A percentile compares a stretch with the other conserved stretches of the same genome.
Conservation (phyloP, 2,888 invertebrate genomes). For the Pheosia gnoma region DNA sequence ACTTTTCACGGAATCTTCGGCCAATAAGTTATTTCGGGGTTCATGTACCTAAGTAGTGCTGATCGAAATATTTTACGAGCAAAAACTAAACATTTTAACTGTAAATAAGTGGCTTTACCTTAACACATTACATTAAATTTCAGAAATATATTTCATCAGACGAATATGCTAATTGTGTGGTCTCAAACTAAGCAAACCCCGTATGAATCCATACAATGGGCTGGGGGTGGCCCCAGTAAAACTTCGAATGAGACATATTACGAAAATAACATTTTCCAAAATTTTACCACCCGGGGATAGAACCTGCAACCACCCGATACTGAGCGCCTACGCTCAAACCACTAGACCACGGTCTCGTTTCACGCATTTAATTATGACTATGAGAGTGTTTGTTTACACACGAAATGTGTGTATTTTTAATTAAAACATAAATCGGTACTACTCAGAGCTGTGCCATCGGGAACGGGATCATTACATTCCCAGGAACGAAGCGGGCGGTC, state of each 20-base stretch:
- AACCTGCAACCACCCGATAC: no score
- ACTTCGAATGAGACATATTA: no score
- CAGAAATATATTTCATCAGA: no score
- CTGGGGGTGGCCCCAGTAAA: no score
- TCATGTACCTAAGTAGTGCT: conserved; percentile 44
- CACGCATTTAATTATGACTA: conserved; percentile 2
- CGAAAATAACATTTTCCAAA: no score
- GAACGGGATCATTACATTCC: conserved; percentile 56
- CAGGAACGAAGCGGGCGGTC: conserved; percentile 27
- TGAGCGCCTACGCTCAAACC: no score
- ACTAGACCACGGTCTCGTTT: no score
- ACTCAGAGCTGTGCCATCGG: conserved; percentile 35
- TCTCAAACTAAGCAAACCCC: no score
- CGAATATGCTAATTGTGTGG: no score
- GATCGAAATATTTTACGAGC: conserved; percentile 40
- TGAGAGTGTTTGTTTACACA: conserved; percentile 7
- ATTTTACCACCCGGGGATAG: no score
- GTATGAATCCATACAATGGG: no score
- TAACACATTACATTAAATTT: background rate
- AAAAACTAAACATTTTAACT: conserved; percentile 20
- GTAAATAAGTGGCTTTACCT: conserved; percentile 1
- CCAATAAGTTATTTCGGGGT: conserved; percentile 72
- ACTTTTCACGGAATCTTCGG: conserved; percentile 68
- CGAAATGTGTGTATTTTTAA: conserved; percentile 37
- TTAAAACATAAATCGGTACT: conserved; percentile 47